Conservation (phyloP, 1,140 invertebrate species). For the Conus ventricosus region DNA sequence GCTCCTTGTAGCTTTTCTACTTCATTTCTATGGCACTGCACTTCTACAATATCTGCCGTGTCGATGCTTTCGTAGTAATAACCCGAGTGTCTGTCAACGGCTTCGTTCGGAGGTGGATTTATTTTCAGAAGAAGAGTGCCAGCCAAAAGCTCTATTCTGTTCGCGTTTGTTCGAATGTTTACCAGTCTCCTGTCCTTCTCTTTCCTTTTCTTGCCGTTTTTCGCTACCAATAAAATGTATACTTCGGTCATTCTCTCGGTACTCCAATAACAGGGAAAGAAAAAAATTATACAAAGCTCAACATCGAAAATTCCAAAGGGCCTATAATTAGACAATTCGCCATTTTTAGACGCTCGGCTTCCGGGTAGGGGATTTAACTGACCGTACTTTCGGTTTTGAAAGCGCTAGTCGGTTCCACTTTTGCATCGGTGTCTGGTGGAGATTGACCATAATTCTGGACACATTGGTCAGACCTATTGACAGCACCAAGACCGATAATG, state of each 20-base stretch:
- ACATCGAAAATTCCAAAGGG: slow-evolving; percentile 20
- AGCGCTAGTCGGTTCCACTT: background rate
- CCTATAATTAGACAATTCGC: slow-evolving; percentile 26
- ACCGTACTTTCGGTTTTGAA: background rate
- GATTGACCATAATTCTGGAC: too few relatives aligned
- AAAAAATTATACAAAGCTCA: slow-evolving; percentile 25
- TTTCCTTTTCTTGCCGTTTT: slow-evolving; percentile 63
- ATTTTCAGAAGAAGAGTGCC: slow-evolving; percentile 56
- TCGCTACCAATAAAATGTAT: slow-evolving; percentile 55
- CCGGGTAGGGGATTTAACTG: slow-evolving; percentile 11
- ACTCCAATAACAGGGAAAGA: background rate
- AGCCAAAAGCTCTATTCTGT: slow-evolving; percentile 58
- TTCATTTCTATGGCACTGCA: slow-evolving; percentile 51
- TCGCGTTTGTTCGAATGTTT: slow-evolving; percentile 38
- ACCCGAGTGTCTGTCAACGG: background rate
- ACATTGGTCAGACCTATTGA: too few relatives aligned
- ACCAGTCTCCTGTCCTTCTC: slow-evolving; percentile 47
- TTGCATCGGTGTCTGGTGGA: background rate
- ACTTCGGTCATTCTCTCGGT: slow-evolving; percentile 36
- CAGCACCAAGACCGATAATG: too few relatives aligned
- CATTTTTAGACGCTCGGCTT: slow-evolving; percentile 18
- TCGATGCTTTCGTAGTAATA: slow-evolving; percentile 60
- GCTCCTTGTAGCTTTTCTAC: slow-evolving; percentile 47
- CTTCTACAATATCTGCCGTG: slow-evolving; percentile 54
- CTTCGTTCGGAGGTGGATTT: slow-evolving; percentile 35